A percentile compares a stretch with the other conserved stretches of the same genome.
phyloP scores from a whole-genome alignment of 2,113 vertebrate genomes.

The Chloropsis cyanopogon region DNA sequence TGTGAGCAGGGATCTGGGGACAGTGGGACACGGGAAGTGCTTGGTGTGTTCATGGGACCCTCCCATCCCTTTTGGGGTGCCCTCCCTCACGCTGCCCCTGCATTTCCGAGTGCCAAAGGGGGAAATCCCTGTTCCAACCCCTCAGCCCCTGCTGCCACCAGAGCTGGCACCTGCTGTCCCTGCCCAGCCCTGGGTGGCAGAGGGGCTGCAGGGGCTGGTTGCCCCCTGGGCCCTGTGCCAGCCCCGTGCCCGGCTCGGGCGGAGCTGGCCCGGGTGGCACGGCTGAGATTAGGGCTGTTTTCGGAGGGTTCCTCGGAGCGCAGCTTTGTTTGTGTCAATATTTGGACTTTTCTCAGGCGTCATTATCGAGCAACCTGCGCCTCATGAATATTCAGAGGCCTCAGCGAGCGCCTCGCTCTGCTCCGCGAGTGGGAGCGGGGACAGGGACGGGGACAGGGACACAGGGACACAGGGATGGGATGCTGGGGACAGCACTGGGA shows the following conservation, averaged over 20 bases:
- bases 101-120: background rate
- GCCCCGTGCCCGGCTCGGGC: background rate
- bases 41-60: accelerated
- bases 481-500: background rate
- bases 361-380: constrained; percentile 46
- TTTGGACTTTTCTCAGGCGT: constrained; percentile 50
- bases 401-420: background rate
- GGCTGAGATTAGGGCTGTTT: constrained; percentile 32
- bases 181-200: accelerated
- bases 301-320: background rate
- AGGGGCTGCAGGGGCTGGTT: accelerated
- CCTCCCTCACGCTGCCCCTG: too few species aligned
- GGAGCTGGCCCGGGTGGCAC: background rate
- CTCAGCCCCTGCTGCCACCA: background rate
- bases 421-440: background rate
- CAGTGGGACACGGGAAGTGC: accelerated
- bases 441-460: background rate
- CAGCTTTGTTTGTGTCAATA: constrained; percentile 62
- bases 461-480: background rate
- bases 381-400: constrained; percentile 58
- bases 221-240: background rate
- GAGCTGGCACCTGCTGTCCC: background rate
- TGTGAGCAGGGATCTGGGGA: background rate
- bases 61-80: background rate
- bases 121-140: background rate